These are phyloP conservation scores for Drosophila quadrilineata DNA, from an alignment of 1,140 invertebrate genomes.

Conservation along the genomic window DNA sequence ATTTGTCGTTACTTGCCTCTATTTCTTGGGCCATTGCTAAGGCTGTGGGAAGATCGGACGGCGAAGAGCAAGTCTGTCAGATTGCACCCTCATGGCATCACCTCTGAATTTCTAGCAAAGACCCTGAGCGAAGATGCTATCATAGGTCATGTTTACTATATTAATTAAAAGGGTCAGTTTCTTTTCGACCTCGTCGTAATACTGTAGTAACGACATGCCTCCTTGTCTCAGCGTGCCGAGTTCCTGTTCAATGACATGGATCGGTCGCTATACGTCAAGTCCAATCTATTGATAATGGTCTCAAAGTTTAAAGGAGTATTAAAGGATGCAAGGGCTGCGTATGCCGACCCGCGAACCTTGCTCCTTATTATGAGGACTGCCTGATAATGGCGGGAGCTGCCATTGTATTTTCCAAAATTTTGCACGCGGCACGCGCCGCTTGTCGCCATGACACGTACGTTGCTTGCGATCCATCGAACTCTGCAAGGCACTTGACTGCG, in stretches of 20 bases:
- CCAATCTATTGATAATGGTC: background rate
- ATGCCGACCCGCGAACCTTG: too few relatives aligned
- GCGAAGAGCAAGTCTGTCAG: background rate
- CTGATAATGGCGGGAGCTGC: too few relatives aligned
- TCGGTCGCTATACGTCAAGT: background rate
- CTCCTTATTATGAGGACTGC: too few relatives aligned
- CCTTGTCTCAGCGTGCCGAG: background rate
- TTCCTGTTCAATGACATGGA: background rate
- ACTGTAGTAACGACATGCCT: background rate
- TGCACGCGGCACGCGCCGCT: too few relatives aligned
- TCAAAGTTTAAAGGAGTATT: too few relatives aligned
- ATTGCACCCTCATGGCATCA: background rate
- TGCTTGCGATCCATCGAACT: too few relatives aligned
- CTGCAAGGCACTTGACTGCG: too few relatives aligned
- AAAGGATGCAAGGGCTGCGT: too few relatives aligned
- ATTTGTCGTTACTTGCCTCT: too few relatives aligned
- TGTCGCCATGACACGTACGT: too few relatives aligned
- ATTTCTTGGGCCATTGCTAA: background rate
- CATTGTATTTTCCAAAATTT: too few relatives aligned
- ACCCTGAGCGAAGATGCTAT: background rate
- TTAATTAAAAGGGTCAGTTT: conserved; percentile 3
- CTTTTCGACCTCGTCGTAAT: conserved; percentile 3
- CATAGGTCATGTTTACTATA: background rate
- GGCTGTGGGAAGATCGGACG: background rate
- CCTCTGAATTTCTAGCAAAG: background rate